Base-by-base conservation (phyloP, 2,113 vertebrate genomes). In the Oryzias celebensis region DNA sequence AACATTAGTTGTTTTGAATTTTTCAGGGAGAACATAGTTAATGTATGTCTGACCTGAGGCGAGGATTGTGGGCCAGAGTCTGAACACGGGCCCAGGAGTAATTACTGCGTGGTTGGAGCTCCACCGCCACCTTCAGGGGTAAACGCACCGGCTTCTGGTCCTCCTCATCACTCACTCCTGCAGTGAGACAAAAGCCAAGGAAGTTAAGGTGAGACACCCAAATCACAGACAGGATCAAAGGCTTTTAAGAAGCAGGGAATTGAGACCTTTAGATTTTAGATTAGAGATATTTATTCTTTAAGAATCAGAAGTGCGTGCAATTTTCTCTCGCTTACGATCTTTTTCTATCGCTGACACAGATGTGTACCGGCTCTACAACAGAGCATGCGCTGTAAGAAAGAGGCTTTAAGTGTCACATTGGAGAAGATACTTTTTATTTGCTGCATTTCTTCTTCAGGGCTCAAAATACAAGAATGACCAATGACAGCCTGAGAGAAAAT, bases 121-220 rank as follows among this genome's bases (percentile, higher is more conserved):
- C 97, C 54, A 99, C 93, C 0, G 94, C 95, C 20, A 99, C 94
- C 81, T 95, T 97, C 58, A 98, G 86, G 15, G 97, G 97, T 49
- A 99, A 92, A 62, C 96, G 93, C 47, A 98, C 96, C 0, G 96
- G 96, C 79, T 98, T 98, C 90, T 98, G 97, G 87, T 99, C 97
- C 79, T 98, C 97, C 73, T 99, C 97, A 28, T 99, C 97, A 80
- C 97, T 99, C 51, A 97, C 85, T 6, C 97, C 97, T 99, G 68
- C 4, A 71, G 53, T 14, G 26, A 70, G 26, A 68, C 0, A 2
- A 31, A 47, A n/a, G 56, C 17, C 52, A 4, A 49, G 1, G 12
- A 42, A 24, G 63, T 18, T 20, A 42, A 16, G 45, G 28, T 44
- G 15, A 46, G 26, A 28, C 26, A 4, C 26, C 5, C 26, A 28